Base-by-base conservation (phyloP, 2,888 invertebrate genomes). In the Rhyacophila evoluta region DNA sequence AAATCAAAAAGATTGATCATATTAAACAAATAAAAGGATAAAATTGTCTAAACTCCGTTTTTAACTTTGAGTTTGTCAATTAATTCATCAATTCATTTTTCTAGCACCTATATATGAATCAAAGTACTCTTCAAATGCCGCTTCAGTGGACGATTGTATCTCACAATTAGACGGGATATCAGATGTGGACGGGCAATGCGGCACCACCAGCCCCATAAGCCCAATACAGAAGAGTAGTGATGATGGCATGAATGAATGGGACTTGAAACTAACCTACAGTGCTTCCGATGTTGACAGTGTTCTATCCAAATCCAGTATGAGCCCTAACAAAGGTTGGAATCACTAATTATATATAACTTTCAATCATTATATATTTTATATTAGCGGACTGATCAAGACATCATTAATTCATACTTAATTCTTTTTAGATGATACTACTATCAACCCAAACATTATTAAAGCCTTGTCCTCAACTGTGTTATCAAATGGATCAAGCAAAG, bases 191-290 rank as follows among this genome's bases (percentile, higher is more conserved):
- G 75, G 68, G 1, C 55, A 55, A 19, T 55, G 55, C 10, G 8
- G 15, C n/a, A 33, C 77, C 1, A 19, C 72, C 15, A 69, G 68
- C 19, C 75, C 79, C 3, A 55, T 68, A 4, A 75, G 72, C 33
- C 72, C 75, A 8, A 41, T 75, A 12, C 75, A 75, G 55, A 75
- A 73, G 25, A 72, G 75, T 3, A 72, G 77, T 5, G 79, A 81
- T 55, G 38, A 72, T 27, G 83, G 82, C 69, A 79, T 81, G 72
- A 79, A 80, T 77, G 71, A 79, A 76, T 79, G 79, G 81, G 79
- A 81, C 73, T 39, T 83, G 78, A 80, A 78, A 83, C 78, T 70
- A 84, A 80, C 79, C 1, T 79, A 82, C 70, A 75, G 77, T 67
- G 74, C 39, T 10, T 77, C 75, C 0, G 81, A 81, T 36, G 74